Evolutionary conservation across 2,888 invertebrate species (phyloP).

Genomic region (Archips crataeganus): DNA sequence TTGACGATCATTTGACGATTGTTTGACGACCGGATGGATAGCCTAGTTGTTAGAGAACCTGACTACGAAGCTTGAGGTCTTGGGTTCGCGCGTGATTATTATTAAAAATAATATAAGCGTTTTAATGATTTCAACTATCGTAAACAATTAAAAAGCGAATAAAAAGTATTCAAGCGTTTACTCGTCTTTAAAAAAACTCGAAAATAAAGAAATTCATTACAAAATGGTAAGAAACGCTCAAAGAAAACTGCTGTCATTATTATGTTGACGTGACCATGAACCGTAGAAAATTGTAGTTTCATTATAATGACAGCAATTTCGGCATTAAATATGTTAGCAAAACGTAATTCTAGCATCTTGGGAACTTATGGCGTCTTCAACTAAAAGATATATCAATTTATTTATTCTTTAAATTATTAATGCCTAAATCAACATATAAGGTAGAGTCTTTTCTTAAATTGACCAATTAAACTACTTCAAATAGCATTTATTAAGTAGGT

Average conservation of each 20-base stretch:
- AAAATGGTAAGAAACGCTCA: background rate
- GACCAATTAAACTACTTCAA: background rate
- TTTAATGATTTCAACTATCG: no score
- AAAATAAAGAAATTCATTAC: background rate
- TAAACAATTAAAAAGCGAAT: no score
- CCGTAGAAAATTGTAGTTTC: slow-evolving; percentile 21
- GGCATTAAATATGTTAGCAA: background rate
- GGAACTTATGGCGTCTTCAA: background rate
- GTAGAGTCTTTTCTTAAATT: background rate
- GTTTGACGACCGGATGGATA: no score
- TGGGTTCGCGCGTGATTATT: no score
- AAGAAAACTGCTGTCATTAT: slow-evolving; percentile 12
- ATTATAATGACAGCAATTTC: slow-evolving; percentile 18
- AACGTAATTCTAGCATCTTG: background rate
- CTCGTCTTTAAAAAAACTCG: background rate
- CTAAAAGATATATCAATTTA: background rate
- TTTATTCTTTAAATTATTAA: no score
- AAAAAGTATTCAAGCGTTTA: no score
- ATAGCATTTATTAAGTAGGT: background rate
- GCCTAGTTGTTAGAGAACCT: no score
- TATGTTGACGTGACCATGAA: slow-evolving; percentile 14
- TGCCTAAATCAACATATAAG: background rate
- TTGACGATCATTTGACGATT: no score
- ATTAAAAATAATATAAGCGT: no score
- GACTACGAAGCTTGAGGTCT: no score